A percentile compares a stretch with the other conserved stretches of the same genome.
Conservation (phyloP, 2,113 vertebrate genomes). For the Perca flavescens region DNA sequence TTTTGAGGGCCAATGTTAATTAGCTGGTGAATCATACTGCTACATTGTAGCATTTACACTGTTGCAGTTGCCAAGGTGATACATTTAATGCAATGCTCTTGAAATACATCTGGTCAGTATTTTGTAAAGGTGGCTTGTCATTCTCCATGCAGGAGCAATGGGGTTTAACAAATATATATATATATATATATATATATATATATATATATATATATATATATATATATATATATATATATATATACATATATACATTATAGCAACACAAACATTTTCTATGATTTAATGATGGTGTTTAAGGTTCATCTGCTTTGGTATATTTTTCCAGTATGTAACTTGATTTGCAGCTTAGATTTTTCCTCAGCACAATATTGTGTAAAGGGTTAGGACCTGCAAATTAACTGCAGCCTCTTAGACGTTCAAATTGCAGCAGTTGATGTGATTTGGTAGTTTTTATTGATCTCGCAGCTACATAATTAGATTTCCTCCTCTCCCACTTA, state of each 20-base stretch:
- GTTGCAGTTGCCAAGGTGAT: conserved; percentile 11
- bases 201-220: too few species aligned
- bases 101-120: conserved; percentile 3
- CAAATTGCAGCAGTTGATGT: conserved; percentile 34
- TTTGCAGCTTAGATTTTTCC: conserved; percentile 29
- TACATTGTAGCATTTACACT: conserved; percentile 22
- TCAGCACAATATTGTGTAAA: conserved; percentile 3
- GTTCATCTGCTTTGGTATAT: neutral
- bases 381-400: conserved; percentile 23
- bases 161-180: neutral
- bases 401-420: neutral
- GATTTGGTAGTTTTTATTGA: conserved; percentile 39
- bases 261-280: neutral
- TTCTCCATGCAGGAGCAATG: conserved; percentile 6
- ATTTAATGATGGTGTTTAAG: neutral
- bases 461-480: conserved; percentile 26
- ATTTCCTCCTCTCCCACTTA: conserved; percentile 20
- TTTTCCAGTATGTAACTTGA: neutral
- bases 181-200: too few species aligned
- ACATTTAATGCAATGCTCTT: neutral
- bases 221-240: too few species aligned
- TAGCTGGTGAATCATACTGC: conserved; percentile 11
- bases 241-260: too few species aligned
- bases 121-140: neutral
- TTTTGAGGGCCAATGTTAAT: conserved; percentile 19